These are phyloP conservation scores for Aspiorhynchus laticeps DNA, from an alignment of 2,113 vertebrate genomes.

Conservation along the genomic window DNA sequence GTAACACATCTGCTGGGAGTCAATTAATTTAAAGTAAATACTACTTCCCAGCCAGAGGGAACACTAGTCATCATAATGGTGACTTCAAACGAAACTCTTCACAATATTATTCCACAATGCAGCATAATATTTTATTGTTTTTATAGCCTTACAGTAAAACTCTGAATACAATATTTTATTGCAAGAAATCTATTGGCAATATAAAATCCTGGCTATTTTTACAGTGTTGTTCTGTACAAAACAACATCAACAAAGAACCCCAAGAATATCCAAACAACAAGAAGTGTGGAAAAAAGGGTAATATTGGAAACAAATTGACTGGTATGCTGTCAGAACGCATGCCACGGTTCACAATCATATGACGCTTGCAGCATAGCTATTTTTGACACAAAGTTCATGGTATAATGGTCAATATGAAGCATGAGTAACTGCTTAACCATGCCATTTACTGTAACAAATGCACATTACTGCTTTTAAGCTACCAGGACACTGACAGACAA, in stretches of 20 bases:
- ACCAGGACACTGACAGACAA: neutral
- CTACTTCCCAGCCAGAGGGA: neutral
- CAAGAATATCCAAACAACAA: neutral
- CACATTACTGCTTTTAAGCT: conserved; percentile 5
- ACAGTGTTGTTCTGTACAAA: neutral
- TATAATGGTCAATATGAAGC: conserved; percentile 11
- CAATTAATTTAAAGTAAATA: conserved; percentile 10
- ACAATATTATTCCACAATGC: neutral
- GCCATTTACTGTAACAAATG: conserved; percentile 1
- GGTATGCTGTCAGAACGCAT: neutral
- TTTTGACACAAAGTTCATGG: neutral
- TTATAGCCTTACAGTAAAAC: neutral
- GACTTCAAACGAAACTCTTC: neutral
- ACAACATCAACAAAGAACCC: neutral
- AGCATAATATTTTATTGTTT: conserved; percentile 6
- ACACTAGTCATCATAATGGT: neutral
- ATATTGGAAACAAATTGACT: neutral
- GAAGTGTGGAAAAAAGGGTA: neutral
- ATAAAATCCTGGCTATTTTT: neutral
- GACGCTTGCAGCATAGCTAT: neutral
- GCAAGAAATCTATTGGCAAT: neutral
- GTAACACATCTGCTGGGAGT: neutral
- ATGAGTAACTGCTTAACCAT: neutral
- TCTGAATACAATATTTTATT: neutral
- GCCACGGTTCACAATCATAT: neutral